Evolutionary conservation across 2,888 invertebrate species (phyloP), one percentile per base, ranked within the genome.

Genomic region (Monopis laevigella): DNA sequence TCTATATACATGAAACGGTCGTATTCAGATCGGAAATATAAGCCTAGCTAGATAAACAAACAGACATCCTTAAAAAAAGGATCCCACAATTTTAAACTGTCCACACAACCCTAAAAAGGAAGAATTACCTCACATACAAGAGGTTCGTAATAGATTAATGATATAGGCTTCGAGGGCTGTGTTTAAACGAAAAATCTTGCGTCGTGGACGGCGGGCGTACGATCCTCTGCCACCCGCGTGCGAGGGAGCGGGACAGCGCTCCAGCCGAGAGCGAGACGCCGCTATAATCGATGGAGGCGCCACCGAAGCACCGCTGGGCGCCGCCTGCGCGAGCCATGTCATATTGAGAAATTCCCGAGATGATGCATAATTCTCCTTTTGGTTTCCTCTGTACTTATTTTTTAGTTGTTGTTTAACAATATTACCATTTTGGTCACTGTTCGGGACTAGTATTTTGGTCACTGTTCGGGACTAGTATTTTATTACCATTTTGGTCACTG

Each of bases 331-430:
- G 54, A 66, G 47, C 58, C 65, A 62, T 63, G 57, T 65, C 70
- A 74, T 75, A 77, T 78, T 77, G 78, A 78, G 77, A 78, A 78
- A 78, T 78, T 73, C 78, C 58, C 72, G 57, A 74, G 69, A 71
- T 66, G 72, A 70, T 68, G 74, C 69, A 73, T 70, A 73, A 66
- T 74, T 66, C 65, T 67, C 64, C 21, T 73, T 74, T 74, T 71
- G 65, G 65, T 70, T 32, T 66, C 65, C 62, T 58, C 62, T 64
- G 67, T 61, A 57, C 60, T 68, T 69, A 68, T 70, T 70, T n/a
- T n/a, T 32, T 65, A 70, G 69, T 72, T 67, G 72, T 67, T 70
- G 75, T 78, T n/a, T 78, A 78, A 78, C 75, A 69, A 69, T 69
- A 78, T 77, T 75, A 75, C 71, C 64, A 68, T 75, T 75, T 69